Base-by-base conservation (phyloP, 2,797 vertebrate genomes). In the Schizopygopsis pylzovi region DNA sequence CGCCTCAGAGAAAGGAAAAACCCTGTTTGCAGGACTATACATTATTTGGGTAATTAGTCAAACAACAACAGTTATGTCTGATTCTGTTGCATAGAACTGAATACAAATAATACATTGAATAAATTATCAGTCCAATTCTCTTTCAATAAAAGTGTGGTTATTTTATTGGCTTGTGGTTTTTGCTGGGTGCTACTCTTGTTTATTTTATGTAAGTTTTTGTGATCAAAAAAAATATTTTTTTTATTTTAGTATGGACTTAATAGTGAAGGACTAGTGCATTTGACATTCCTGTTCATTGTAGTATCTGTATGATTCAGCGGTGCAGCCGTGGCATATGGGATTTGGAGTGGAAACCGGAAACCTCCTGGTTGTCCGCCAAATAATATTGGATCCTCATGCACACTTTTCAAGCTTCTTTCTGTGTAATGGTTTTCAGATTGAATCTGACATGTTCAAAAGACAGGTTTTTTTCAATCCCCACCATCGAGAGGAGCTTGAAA, bases 381-480 rank as follows among this genome's bases (percentile, higher is more conserved):
- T 37, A 59, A 13, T 73, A 79, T 75, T 75, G 77, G 71, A 84
- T 73, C 61, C 82, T 83, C 77, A 49, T 84, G 67, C 65, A 59
- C 56, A 83, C 20, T 80, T 90, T 72, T 63, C 72, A 10, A 78
- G 28, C n/a, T 37, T 22, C 39, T 75, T 87, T 83, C 22, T 18
- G 72, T 77, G 56, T 20, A 85, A 39, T 43, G 45, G 47, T 88
- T 90, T 84, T 59, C 28, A 73, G 72, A 90, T 86, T 88, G 43
- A 84, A 82, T 72, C 87, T 82, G 85, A 90, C 86, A 72, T 70
- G 43, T 39, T 75, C 56, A 52, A 52, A 65, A 68, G 52, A 82
- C 22, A 41, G 45, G 11, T 70, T 81, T 81, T 81, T 83, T 54
- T 47, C 41, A 47, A 33, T 33, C 70, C 76, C 10, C 25, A 63